These are phyloP conservation scores for Chrysopilus asiliformis DNA, from an alignment of 2,888 invertebrate genomes.

Conservation along the genomic window DNA sequence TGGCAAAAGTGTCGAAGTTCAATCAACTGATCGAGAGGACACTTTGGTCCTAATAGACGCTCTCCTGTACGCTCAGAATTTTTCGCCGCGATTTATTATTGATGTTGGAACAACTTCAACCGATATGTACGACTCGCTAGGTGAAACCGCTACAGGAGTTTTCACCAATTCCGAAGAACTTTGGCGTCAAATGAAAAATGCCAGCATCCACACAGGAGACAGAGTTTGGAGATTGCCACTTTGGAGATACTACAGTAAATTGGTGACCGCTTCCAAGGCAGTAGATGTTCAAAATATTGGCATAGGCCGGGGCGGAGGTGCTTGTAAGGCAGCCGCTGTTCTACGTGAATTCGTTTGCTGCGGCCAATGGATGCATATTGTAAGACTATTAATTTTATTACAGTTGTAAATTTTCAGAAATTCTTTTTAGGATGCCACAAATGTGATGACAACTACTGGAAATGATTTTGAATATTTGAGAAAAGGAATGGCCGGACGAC, in stretches of 20 bases:
- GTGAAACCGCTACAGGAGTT: constrained; percentile 53
- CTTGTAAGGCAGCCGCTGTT: constrained; percentile 69
- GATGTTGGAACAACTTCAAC: constrained; percentile 67
- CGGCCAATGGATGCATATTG: constrained; percentile 65
- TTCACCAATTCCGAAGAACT: constrained; percentile 57
- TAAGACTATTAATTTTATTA: constrained; percentile 15
- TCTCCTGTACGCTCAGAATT: constrained; percentile 58
- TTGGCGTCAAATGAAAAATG: constrained; percentile 52
- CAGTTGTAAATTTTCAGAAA: background rate
- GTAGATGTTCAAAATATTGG: constrained; percentile 45
- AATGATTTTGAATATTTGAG: constrained; percentile 45
- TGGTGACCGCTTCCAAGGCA: constrained; percentile 38
- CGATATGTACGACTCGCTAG: constrained; percentile 46
- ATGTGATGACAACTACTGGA: constrained; percentile 56
- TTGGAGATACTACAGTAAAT: constrained; percentile 56
- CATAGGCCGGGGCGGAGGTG: constrained; percentile 37
- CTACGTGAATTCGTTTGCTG: constrained; percentile 56
- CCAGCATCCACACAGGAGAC: constrained; percentile 60
- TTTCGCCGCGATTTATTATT: constrained; percentile 55
- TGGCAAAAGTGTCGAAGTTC: constrained; percentile 58
- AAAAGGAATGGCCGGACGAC: constrained; percentile 62
- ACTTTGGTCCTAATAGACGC: constrained; percentile 63
- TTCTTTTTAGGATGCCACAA: constrained; percentile 46
- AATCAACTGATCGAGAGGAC: constrained; percentile 65
- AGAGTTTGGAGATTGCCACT: constrained; percentile 72